Conservation (phyloP, 2,113 vertebrate genomes). For the Phaetusa simplex region DNA sequence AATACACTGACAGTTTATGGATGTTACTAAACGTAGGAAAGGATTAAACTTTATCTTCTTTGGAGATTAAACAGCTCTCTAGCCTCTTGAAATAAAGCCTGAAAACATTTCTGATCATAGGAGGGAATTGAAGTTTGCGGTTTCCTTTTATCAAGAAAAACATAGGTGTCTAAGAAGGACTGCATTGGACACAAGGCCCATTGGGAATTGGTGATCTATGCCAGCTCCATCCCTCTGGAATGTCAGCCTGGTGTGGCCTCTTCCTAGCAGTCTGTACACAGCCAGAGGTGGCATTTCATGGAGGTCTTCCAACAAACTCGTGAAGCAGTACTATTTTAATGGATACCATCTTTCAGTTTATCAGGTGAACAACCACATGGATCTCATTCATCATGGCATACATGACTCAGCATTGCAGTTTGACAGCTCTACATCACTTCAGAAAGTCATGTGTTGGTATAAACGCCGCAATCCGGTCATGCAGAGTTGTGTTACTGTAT, state of each 20-base stretch:
- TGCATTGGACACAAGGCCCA: accelerated
- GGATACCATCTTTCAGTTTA: not conserved
- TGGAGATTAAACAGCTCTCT: slow-evolving; percentile 40
- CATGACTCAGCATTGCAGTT: not conserved
- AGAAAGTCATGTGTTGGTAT: not conserved
- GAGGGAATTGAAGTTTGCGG: not conserved
- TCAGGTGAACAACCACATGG: not conserved
- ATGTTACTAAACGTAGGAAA: slow-evolving; percentile 32
- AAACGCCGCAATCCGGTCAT: not conserved
- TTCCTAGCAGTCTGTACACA: not conserved
- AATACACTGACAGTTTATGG: not conserved
- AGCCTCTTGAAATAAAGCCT: slow-evolving; percentile 24
- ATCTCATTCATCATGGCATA: not conserved
- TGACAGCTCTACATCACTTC: not conserved
- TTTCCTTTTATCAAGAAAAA: not conserved
- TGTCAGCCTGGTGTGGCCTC: not conserved
- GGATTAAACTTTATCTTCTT: slow-evolving; percentile 51
- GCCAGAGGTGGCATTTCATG: not conserved
- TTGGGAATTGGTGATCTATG: not conserved
- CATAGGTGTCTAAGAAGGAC: not conserved
- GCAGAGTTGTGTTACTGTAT: not conserved
- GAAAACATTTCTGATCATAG: slow-evolving; percentile 19
- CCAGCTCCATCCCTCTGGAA: not conserved
- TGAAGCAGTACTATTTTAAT: not conserved
- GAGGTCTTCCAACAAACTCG: not conserved